These are phyloP conservation scores for Solenodon paradoxus DNA, from an alignment of 2,113 vertebrate genomes.

Conservation along the genomic window DNA sequence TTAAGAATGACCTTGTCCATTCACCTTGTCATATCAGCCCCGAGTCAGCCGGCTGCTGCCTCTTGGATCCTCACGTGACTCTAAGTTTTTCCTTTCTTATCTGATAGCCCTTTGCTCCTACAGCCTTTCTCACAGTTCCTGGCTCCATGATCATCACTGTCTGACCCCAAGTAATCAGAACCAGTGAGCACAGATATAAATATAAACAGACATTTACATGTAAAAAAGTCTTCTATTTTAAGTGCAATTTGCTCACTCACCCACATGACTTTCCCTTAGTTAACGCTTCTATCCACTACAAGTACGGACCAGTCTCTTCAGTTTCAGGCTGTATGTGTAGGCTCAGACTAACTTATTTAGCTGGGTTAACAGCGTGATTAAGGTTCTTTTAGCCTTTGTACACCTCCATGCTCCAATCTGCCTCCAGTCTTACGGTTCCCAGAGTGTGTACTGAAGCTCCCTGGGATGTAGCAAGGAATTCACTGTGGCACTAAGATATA, in stretches of 20 bases:
- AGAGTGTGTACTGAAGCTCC: background rate
- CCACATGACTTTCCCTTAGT: background rate
- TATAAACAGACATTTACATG: background rate
- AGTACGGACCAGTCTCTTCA: background rate
- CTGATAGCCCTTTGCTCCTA: background rate
- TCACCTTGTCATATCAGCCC: background rate
- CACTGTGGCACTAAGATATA: background rate
- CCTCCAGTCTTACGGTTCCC: background rate
- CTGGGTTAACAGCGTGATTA: background rate
- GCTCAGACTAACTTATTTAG: background rate
- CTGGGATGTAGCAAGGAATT: background rate
- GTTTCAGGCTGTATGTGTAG: background rate
- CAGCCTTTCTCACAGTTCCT: background rate
- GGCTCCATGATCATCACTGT: too few relatives aligned
- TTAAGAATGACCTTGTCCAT: background rate
- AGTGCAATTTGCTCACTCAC: background rate
- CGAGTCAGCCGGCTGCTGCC: background rate
- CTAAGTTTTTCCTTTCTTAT: background rate
- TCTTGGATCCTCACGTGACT: background rate
- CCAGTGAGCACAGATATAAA: background rate
- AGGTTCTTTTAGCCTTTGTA: background rate
- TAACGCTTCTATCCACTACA: background rate
- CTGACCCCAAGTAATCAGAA: background rate
- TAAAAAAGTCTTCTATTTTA: background rate
- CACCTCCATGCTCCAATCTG: background rate